A percentile compares a stretch with the other conserved stretches of the same genome.
These are phyloP conservation scores for Anguilla obscura DNA, from an alignment of 2,797 vertebrate genomes.

Conservation along the genomic window DNA sequence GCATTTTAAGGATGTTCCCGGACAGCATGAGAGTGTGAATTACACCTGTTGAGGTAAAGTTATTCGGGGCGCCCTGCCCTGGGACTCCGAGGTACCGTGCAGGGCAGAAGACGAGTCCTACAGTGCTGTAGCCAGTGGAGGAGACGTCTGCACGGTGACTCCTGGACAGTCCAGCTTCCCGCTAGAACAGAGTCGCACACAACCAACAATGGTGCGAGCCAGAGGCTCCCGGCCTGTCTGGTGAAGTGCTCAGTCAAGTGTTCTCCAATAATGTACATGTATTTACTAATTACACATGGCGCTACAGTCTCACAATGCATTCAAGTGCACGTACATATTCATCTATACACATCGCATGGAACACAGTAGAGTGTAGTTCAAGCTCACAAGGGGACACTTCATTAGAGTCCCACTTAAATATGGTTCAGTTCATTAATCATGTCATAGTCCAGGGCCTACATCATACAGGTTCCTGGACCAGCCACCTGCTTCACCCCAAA, in stretches of 20 bases:
- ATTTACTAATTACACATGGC: too few relatives aligned
- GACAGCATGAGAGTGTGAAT: background rate
- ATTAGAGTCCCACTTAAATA: background rate
- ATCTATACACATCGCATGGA: background rate
- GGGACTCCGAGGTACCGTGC: background rate
- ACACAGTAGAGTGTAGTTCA: background rate
- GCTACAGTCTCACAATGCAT: too few relatives aligned
- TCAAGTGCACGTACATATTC: background rate
- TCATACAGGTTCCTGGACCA: background rate
- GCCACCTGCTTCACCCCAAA: background rate
- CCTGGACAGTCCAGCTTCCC: too few relatives aligned
- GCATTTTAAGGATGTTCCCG: background rate
- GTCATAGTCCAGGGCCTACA: background rate
- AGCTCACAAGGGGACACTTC: background rate
- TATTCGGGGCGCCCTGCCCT: background rate
- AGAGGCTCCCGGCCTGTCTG: too few relatives aligned
- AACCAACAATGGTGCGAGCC: too few relatives aligned
- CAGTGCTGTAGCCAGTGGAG: too few relatives aligned
- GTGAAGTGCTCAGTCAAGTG: too few relatives aligned
- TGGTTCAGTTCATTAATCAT: background rate
- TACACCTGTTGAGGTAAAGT: background rate
- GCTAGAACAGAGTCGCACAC: too few relatives aligned
- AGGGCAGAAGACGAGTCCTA: too few relatives aligned
- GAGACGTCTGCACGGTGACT: too few relatives aligned
- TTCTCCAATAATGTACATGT: too few relatives aligned